Conservation (phyloP, 35 echinoderm and acorn worm species). For the Apostichopus parvimensis region DNA sequence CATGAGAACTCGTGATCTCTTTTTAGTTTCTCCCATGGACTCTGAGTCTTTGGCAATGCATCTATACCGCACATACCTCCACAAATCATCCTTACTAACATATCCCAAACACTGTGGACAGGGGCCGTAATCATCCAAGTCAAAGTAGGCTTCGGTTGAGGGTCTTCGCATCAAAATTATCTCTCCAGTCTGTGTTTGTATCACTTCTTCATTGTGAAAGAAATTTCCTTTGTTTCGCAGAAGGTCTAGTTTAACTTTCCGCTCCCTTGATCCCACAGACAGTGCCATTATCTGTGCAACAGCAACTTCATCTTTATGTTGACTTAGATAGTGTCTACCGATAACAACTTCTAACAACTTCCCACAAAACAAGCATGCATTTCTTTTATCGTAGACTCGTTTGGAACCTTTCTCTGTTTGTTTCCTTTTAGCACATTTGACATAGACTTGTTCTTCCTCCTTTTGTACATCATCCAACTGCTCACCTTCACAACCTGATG, state of each 20-base stretch:
- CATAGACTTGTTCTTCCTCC: neutral
- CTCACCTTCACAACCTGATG: neutral
- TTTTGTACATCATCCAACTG: neutral
- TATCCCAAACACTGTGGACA: conserved; percentile 8
- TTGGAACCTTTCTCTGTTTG: neutral
- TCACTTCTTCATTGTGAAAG: neutral
- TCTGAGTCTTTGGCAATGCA: neutral
- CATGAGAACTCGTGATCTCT: neutral
- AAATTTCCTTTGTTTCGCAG: neutral
- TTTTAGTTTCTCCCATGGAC: neutral
- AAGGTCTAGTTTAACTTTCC: conserved; percentile 7
- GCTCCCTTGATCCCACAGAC: neutral
- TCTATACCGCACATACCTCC: neutral
- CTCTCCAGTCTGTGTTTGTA: neutral
- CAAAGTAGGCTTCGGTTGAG: neutral
- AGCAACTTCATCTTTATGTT: neutral
- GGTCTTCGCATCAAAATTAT: conserved; percentile 8
- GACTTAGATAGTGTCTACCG: neutral
- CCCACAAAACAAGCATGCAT: neutral
- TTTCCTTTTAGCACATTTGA: neutral
- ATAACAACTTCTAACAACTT: neutral
- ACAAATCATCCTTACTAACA: neutral
- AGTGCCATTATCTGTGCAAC: conserved; percentile 8
- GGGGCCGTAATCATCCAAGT: neutral
- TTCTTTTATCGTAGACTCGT: conserved; percentile 17